Conservation (phyloP, 2,888 invertebrate genomes). For the Rhopalosiphum nymphaeae region DNA sequence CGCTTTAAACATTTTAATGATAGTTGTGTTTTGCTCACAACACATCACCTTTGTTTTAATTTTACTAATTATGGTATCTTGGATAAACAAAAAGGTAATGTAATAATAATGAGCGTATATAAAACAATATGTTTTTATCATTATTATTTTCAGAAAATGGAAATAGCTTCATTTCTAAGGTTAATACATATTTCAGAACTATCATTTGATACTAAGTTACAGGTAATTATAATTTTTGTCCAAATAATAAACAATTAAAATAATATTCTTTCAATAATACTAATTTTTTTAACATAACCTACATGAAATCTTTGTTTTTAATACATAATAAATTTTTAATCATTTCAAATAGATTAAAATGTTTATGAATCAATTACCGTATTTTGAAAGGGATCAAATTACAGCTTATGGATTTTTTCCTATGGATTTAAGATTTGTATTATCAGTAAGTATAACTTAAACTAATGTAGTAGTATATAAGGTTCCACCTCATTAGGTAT, state of each 20-base stretch:
- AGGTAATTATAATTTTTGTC: neutral
- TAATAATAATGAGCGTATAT: too few species aligned
- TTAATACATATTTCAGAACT: neutral
- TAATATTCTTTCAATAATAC: neutral
- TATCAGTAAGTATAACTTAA: neutral
- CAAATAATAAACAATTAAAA: neutral
- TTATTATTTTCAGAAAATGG: neutral
- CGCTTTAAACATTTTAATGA: neutral
- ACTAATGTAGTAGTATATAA: too few species aligned
- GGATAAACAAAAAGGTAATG: slow-evolving; percentile 2
- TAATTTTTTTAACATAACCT: neutral
- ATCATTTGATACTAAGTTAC: neutral
- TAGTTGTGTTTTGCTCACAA: neutral
- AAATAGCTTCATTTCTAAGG: neutral
- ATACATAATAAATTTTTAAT: neutral
- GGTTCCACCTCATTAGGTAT: too few species aligned
- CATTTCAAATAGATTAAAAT: neutral
- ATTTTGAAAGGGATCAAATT: neutral
- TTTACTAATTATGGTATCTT: neutral
- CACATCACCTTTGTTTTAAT: neutral
- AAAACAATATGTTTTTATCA: neutral
- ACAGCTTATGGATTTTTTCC: neutral
- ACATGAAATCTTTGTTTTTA: neutral
- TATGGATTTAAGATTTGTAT: neutral
- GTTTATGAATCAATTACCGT: neutral